Evolutionary conservation across 2,888 invertebrate species (phyloP), one percentile per base, ranked within the genome.

Genomic region (Mythimna pallens): DNA sequence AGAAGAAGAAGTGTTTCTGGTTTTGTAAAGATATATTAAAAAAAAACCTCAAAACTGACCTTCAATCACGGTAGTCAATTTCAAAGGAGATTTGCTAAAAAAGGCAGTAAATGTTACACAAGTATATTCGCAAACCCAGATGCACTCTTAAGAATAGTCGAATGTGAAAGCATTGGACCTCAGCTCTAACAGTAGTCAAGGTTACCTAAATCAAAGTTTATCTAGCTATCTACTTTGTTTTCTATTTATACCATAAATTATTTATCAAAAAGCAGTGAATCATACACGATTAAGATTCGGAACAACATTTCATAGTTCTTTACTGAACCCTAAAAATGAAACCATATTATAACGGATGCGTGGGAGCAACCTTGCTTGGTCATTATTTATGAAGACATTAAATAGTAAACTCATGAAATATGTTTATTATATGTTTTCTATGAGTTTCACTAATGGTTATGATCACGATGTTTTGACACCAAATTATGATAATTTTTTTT

Each of bases 361-460:
- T 93, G 89, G 92, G 92, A 80, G 76, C 90, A 87, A 68, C 77
- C 79, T 85, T 80, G 85, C 85, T 87, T 84, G 76, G 87, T 87
- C 87, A 86, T 90, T 86, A 92, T 92, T 93, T 93, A 93, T 89
- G 76, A 84, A 87, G 90, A 92, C 92, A 92, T 88, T 89, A 89
- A 89, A 90, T 89, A 72, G 73, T 80, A 78, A 79, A 86, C 79
- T 86, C 88, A 88, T 89, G 80, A 87, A 87, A 85, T 85, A 85
- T 82, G 82, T 83, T 87, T 88, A 87, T 88, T 85, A 79, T 79
- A 76, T 88, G 83, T 88, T 90, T 89, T 87, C 87, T 88, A 90
- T 87, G 87, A 89, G 89, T 88, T 90, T 90, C 88, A 89, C 88
- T 86, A 83, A 78, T 84, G 86, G 86, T 87, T 89, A 89, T 87